Evolutionary conservation across 2,113 vertebrate genomes (phyloP).

Genomic region (Echinops telfairi): DNA sequence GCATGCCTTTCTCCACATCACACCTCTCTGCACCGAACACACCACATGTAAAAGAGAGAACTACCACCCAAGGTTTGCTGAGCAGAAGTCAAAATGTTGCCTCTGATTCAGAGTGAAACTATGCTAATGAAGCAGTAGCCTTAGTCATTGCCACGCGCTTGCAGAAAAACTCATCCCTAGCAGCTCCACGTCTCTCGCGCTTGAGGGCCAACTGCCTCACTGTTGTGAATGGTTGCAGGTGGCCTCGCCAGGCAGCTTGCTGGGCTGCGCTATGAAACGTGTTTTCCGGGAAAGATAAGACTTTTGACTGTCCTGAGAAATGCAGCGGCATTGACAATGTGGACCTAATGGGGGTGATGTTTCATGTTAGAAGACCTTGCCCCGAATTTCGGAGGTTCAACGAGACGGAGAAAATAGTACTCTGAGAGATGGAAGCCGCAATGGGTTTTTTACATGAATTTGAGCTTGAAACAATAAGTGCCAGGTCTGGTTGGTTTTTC

Average conservation of each 20-base stretch:
- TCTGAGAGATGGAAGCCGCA: neutral
- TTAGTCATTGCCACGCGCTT: neutral
- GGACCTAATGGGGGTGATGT: neutral
- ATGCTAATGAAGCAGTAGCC: accelerated
- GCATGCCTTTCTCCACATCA: conserved; percentile 21
- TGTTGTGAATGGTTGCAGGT: neutral
- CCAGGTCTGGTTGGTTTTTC: neutral
- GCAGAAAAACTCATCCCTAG: neutral
- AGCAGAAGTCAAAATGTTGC: neutral
- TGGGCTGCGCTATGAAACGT: neutral
- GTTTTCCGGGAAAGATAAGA: neutral
- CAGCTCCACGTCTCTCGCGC: accelerated
- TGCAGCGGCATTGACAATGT: neutral
- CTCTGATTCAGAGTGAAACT: neutral
- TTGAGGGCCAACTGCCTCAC: neutral
- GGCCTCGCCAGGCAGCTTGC: neutral
- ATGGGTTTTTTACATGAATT: accelerated
- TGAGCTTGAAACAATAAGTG: neutral
- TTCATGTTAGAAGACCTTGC: neutral
- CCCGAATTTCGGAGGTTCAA: neutral
- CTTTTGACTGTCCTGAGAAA: neutral
- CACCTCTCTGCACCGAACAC: neutral
- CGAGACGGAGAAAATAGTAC: neutral
- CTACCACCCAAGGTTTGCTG: neutral
- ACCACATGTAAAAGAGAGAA: conserved; percentile 36